Evolutionary conservation across 2,113 vertebrate genomes (phyloP).

Genomic region (Formicarius rufipectus): DNA sequence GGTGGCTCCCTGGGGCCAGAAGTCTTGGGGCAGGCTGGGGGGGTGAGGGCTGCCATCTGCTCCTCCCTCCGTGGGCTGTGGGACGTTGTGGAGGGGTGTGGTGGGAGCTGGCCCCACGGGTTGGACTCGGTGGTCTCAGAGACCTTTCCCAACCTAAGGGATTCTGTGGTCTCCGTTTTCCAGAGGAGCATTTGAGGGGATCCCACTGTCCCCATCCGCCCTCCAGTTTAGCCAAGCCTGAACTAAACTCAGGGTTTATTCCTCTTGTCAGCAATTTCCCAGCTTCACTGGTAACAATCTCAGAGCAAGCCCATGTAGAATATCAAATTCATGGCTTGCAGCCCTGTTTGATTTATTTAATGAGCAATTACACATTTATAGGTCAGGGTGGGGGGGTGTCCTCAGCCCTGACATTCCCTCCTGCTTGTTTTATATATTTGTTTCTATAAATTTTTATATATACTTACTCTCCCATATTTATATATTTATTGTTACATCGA

Average conservation of each 20-base stretch:
- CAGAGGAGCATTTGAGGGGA: not conserved
- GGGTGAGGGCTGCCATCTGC: not conserved
- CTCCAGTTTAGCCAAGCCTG: not conserved
- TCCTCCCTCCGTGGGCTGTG: not conserved
- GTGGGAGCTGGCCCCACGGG: not conserved
- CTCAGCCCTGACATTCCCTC: not conserved
- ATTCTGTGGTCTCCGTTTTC: not conserved
- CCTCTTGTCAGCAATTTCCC: not conserved
- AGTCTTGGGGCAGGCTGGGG: not conserved
- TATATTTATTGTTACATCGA: not conserved
- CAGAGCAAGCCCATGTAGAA: fast-evolving
- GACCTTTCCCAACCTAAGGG: not conserved
- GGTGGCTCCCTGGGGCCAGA: not conserved
- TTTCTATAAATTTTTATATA: not conserved
- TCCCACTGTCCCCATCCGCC: not conserved
- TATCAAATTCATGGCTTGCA: not conserved
- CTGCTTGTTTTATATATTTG: not conserved
- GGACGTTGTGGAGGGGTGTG: not conserved
- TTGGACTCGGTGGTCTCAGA: not conserved
- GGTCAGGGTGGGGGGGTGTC: not conserved
- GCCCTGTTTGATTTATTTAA: not conserved
- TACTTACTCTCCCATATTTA: not conserved
- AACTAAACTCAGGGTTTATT: not conserved
- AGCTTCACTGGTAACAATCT: not conserved
- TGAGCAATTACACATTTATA: not conserved